Evolutionary conservation across 2,888 invertebrate genomes (phyloP), one percentile per base, ranked within the genome.

Genomic region (Labia minor): DNA sequence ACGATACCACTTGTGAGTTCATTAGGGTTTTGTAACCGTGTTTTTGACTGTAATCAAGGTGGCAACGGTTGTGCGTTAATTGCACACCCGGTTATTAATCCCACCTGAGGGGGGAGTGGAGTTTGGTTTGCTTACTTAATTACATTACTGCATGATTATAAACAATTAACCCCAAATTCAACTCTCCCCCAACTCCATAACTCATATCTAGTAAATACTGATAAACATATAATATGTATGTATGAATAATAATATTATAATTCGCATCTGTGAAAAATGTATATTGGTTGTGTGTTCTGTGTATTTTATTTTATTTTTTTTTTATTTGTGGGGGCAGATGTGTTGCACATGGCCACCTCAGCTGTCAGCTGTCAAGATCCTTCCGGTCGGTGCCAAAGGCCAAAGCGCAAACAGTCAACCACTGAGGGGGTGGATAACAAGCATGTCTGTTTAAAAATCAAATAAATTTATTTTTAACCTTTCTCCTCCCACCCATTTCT

Each of bases 351-450:
- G 16, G 14, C 3, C 49, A 10, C 6, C 49, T 16, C 49, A 14
- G 49, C 49, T 49, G 49, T 49, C 49, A 49, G 49, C 49, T 49
- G 49, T 49, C 49, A 49, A 49, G 49, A n/a, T 49, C 49, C 49
- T 49, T 49, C 49, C 49, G 49, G 49, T 49, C 6, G 8, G 8
- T 26, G 49, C 49, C 14, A 49, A 49, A 16, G 49, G 49, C 49
- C 8, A 16, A 10, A 49, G n/a, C 49, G 14, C n/a, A 16, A 3
- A 26, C 26, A 26, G 3, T 6, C 26, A 26, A 3, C 3, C 26
- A 49, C n/a, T 3, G 8, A 16, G 49, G 49, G 49, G 49, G 49
- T 49, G 49, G 49, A 10, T 49, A 49, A 49, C n/a, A 49, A 49
- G 49, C n/a, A 16, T 14, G 49, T 4, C 49, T 49, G 49, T 49